Evolutionary conservation across 2,888 invertebrate species (phyloP).

Genomic region (Cerceris ruficornis): DNA sequence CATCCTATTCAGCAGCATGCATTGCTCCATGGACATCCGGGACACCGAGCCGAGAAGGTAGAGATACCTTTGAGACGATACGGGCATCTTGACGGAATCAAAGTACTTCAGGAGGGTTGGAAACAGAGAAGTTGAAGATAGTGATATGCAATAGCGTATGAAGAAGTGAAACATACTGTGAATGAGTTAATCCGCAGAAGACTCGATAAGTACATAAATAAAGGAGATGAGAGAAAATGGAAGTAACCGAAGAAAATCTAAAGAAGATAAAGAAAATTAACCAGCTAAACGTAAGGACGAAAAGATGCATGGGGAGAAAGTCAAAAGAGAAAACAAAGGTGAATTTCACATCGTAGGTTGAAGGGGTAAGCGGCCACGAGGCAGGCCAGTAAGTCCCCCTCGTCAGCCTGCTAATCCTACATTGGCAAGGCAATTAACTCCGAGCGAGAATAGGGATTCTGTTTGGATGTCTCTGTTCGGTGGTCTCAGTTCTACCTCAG

Average conservation of each 20-base stretch:
- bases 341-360: slow-evolving; percentile 47
- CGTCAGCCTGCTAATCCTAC: slow-evolving; percentile 70
- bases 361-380: slow-evolving; percentile 42
- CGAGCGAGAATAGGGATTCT: slow-evolving; percentile 66
- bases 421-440: slow-evolving; percentile 77
- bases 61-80: slow-evolving; percentile 35
- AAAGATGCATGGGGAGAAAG: not conserved
- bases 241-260: not conserved
- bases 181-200: not conserved
- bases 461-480: slow-evolving; percentile 58
- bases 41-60: slow-evolving; percentile 30
- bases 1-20: slow-evolving; percentile 51
- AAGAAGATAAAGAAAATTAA: not conserved
- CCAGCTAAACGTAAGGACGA: not conserved
- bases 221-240: not conserved
- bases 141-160: not conserved
- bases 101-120: slow-evolving; percentile 14
- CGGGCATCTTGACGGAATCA: slow-evolving; percentile 47
- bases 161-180: not conserved
- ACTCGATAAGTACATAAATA: not conserved
- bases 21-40: slow-evolving; percentile 39
- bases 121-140: not conserved
- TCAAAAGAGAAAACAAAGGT: slow-evolving; percentile 28
- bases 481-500: slow-evolving; percentile 15
- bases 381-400: slow-evolving; percentile 58